These are phyloP conservation scores for Stegodyphus dumicola DNA, from an alignment of 1,140 invertebrate genomes.

Conservation along the genomic window DNA sequence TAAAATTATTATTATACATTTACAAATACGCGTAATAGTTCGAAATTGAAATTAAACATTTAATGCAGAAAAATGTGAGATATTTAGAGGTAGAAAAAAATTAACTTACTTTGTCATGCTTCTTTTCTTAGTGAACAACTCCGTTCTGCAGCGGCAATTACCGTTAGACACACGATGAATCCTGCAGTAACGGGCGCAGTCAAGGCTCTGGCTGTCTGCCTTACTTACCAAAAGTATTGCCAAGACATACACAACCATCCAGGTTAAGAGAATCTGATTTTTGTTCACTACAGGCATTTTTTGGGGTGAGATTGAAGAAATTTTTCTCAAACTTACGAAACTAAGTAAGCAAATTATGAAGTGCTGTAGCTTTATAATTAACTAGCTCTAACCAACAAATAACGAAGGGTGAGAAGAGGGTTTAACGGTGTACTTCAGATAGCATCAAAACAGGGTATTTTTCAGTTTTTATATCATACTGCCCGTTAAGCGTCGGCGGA, in stretches of 20 bases:
- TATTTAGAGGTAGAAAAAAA: too few relatives aligned
- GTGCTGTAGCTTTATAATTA: neutral
- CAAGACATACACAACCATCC: too few relatives aligned
- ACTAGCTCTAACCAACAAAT: neutral
- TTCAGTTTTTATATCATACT: conserved; percentile 27
- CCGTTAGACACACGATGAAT: conserved; percentile 23
- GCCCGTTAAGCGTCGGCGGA: conserved; percentile 16
- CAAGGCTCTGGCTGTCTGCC: neutral
- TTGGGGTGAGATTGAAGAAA: too few relatives aligned
- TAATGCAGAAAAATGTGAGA: too few relatives aligned
- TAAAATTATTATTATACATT: too few relatives aligned
- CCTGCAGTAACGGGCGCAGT: conserved; percentile 27
- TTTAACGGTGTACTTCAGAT: neutral
- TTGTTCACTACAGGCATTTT: too few relatives aligned
- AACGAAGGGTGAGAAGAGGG: neutral
- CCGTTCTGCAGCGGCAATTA: conserved; percentile 18
- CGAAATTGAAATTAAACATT: too few relatives aligned
- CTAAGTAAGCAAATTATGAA: neutral
- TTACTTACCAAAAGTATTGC: too few relatives aligned
- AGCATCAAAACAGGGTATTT: neutral
- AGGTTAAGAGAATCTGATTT: too few relatives aligned
- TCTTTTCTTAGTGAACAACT: conserved; percentile 37
- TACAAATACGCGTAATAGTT: too few relatives aligned
- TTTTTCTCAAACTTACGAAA: too few relatives aligned
- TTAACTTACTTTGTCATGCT: too few relatives aligned